Evolutionary conservation across 37 sponge, comb jelly and placozoan genomes (phyloP).

Genomic region (Corticium candelabrum): DNA sequence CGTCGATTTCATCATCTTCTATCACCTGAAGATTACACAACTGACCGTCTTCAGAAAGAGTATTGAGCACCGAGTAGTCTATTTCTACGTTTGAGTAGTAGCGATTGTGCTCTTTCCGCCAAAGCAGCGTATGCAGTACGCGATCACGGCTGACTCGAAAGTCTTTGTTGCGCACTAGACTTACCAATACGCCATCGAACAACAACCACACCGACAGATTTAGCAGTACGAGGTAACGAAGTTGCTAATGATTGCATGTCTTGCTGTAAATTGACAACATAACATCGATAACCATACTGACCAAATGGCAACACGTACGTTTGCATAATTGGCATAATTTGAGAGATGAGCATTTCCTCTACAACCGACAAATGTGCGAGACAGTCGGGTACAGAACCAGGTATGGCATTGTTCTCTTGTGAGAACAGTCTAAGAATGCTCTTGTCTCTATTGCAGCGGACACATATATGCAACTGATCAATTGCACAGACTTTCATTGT

Average conservation of each 20-base stretch:
- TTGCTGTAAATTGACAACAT: not conserved
- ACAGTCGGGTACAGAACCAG: not conserved
- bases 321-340: conserved; percentile 36
- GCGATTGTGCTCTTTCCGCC: conserved; percentile 14
- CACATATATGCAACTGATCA: too few species aligned
- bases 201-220: not conserved
- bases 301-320: conserved; percentile 14
- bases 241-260: not conserved
- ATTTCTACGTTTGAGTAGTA: conserved; percentile 18
- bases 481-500: too few species aligned
- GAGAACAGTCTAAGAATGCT: too few species aligned
- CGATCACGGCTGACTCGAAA: conserved; percentile 28
- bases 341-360: conserved; percentile 35
- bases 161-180: not conserved
- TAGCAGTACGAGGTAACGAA: not conserved
- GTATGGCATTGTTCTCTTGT: not conserved
- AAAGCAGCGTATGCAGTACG: conserved; percentile 18
- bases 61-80: not conserved
- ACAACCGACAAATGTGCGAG: not conserved
- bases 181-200: not conserved
- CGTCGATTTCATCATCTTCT: not conserved
- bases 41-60: conserved; percentile 32
- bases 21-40: conserved; percentile 5
- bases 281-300: conserved; percentile 19
- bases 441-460: too few species aligned